These are phyloP conservation scores for Papilio gigon DNA, from an alignment of 2,888 invertebrate genomes.

Conservation along the genomic window DNA sequence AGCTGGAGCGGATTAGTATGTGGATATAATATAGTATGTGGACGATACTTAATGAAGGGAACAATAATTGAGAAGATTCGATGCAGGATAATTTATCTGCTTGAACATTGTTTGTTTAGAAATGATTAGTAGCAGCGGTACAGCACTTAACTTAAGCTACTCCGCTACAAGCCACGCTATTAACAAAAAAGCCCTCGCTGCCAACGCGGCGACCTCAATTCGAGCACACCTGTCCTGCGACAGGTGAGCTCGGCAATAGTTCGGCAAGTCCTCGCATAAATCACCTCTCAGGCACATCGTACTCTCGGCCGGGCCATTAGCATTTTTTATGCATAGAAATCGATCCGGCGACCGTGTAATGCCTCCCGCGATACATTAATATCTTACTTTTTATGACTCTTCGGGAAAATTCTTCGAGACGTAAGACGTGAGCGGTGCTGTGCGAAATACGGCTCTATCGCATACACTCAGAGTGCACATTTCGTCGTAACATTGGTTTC, in stretches of 20 bases:
- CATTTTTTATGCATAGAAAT: constrained; percentile 83
- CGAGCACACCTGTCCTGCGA: constrained; percentile 61
- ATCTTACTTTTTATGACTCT: constrained; percentile 83
- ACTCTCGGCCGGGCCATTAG: constrained; percentile 77
- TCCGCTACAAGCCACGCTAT: constrained; percentile 26
- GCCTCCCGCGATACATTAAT: constrained; percentile 83
- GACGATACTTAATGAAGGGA: no score
- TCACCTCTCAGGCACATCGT: constrained; percentile 68
- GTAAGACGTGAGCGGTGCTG: constrained; percentile 50
- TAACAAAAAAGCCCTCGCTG: constrained; percentile 29
- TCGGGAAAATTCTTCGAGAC: constrained; percentile 71
- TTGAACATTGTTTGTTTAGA: background rate
- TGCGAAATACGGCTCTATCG: constrained; percentile 28
- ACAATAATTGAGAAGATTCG: no score
- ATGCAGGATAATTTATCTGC: no score
- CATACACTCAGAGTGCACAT: constrained; percentile 30
- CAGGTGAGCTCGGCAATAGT: constrained; percentile 60
- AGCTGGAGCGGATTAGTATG: no score
- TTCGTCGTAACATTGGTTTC: background rate
- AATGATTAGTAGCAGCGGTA: background rate
- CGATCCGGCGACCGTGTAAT: constrained; percentile 79
- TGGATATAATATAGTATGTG: no score
- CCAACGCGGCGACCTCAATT: constrained; percentile 34
- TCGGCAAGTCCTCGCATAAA: constrained; percentile 70
- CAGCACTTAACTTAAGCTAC: constrained; percentile 10